phyloP scores from a whole-genome alignment of 2,113 vertebrate species.

The Oceanodroma tethys region DNA sequence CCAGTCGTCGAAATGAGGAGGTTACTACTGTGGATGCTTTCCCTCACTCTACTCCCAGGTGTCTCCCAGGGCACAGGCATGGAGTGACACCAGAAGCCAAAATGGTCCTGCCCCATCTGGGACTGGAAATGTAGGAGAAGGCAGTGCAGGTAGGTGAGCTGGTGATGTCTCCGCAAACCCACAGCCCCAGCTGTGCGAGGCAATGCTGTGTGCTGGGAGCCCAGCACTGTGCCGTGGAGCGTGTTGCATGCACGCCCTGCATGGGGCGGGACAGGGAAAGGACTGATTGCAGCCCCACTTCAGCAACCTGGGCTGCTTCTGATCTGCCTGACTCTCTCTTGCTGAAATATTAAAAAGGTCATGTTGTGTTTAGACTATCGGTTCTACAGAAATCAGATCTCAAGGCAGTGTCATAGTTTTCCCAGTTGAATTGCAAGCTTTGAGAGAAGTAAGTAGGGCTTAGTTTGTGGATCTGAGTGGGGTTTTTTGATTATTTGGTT shows the following conservation, averaged over 20 bases:
- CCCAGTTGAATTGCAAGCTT: not conserved
- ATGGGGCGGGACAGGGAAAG: rapidly evolving
- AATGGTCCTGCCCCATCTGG: not conserved
- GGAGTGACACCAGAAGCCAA: not conserved
- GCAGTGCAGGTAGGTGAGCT: not conserved
- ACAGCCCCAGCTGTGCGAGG: rapidly evolving
- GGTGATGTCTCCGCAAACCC: not conserved
- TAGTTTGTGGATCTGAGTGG: not conserved
- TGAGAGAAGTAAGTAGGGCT: not conserved
- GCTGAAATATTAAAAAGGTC: not conserved
- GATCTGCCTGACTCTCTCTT: not conserved
- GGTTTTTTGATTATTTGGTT: rapidly evolving
- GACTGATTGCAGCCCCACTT: not conserved
- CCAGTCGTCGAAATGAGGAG: not conserved
- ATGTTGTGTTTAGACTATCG: not conserved
- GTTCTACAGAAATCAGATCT: not conserved
- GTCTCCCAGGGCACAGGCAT: not conserved
- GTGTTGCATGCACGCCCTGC: rapidly evolving
- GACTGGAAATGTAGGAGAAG: not conserved
- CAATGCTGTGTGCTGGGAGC: not conserved
- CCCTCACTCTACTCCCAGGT: not conserved
- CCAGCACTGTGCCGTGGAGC: rapidly evolving
- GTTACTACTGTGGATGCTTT: not conserved
- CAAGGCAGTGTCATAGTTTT: not conserved
- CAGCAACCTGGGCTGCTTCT: not conserved